phyloP scores from a whole-genome alignment of 2,888 invertebrate genomes.

The Noctua fimbriata region DNA sequence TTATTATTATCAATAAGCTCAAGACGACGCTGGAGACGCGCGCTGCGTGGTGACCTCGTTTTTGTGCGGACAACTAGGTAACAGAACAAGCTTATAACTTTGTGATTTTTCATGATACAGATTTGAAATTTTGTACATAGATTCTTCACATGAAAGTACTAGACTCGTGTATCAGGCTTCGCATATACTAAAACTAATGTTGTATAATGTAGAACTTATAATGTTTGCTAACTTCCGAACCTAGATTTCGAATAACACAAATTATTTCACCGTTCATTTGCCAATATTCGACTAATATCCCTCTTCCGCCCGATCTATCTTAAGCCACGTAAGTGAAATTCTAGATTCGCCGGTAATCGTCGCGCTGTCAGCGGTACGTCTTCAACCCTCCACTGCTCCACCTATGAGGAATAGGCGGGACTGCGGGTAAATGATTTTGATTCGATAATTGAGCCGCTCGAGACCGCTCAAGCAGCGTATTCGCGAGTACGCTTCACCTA shows the following conservation, averaged over 20 bases:
- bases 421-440: slow-evolving; percentile 60
- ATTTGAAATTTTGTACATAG: no score
- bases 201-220: not conserved
- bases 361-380: slow-evolving; percentile 51
- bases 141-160: no score
- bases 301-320: slow-evolving; percentile 26
- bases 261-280: slow-evolving; percentile 8
- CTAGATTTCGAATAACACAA: not conserved
- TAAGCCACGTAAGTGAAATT: slow-evolving; percentile 52
- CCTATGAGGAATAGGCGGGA: slow-evolving; percentile 27
- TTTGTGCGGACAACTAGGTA: no score
- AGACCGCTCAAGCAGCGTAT: slow-evolving; percentile 44
- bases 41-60: no score
- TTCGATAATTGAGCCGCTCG: slow-evolving; percentile 68
- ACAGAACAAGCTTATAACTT: no score
- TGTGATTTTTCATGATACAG: no score
- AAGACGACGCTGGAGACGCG: no score
- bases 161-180: no score
- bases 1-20: no score
- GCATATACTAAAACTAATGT: no score
- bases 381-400: slow-evolving; percentile 37
- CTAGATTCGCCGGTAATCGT: slow-evolving; percentile 60
- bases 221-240: not conserved
- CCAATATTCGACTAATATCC: slow-evolving; percentile 33
- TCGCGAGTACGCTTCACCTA: slow-evolving; percentile 49